Base-by-base conservation (phyloP, 1,140 invertebrate genomes). In the Leptopilina clavipes region DNA sequence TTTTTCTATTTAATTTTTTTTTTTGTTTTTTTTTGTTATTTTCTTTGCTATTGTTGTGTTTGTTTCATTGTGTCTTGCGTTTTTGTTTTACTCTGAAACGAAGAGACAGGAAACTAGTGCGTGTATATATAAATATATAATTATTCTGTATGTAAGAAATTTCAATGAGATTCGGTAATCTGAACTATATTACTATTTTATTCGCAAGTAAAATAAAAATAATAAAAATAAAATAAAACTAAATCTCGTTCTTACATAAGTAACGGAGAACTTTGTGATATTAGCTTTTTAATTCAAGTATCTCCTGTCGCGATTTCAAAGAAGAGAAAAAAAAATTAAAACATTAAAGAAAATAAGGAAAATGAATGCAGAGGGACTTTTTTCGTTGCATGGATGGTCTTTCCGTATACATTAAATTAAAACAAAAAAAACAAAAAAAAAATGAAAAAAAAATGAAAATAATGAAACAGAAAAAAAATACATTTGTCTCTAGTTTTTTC, bases 251-350 rank as follows among this genome's bases (percentile, higher is more conserved):
- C 37, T 40, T 65, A 31, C 59, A 14, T 52, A 52, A 52, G 14
- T 52, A 52, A 52, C 8, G 59, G 56, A 70, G 71, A 76, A 80
- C 72, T 77, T 80, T 80, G 79, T 80, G 79, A 78, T 80, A 80
- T 81, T 81, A 81, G 79, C 77, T 72, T 74, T 74, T 80, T 80
- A 77, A 77, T 77, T 80, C 59, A 65, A 65, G 59, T 65, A 65
- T 65, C 59, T 65, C 59, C 59, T 65, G 19, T 65, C 59, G 59
- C 59, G 59, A 65, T 65, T 65, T 22, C 14, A 65, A 22, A 31
- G 6, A 52, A 52, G n/a, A 52, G 14, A 52, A 52, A 52, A 40
- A 40, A 40, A 40, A 40, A 40, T 9, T 40, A 40, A 40, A 40
- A 40, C 25, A 31, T 31, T 31, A 2, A 40, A 52, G 12, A n/a